Percentiles rank a stretch among this genome's conserved stretches.
phyloP scores from a whole-genome alignment of 1,140 invertebrate species.

The Gonioctena quinquepunctata region DNA sequence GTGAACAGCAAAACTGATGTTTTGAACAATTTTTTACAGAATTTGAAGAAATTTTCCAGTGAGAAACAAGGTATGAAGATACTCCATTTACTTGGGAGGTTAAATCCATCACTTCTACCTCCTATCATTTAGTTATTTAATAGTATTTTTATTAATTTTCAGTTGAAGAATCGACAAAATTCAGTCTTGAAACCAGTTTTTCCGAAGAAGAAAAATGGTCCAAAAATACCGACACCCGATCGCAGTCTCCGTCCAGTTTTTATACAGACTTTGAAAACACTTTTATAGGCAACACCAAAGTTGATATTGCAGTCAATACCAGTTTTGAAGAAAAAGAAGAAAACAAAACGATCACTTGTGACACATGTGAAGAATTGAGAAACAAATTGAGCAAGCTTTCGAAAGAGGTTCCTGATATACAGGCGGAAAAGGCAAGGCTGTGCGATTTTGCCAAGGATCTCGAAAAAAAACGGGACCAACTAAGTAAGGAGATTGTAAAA shows the following conservation, averaged over 20 bases:
- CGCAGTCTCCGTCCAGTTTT: conserved; percentile 13
- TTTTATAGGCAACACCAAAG: conserved; percentile 5
- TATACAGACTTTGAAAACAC: conserved; percentile 28
- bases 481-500: conserved; percentile 61
- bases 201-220: conserved; percentile 32
- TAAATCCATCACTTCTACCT: neutral
- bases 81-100: neutral
- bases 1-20: conserved; percentile 22
- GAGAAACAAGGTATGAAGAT: neutral
- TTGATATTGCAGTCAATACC: conserved; percentile 29
- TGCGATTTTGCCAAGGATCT: conserved; percentile 63
- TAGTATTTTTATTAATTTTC: neutral
- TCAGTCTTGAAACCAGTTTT: conserved; percentile 18
- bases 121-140: no score
- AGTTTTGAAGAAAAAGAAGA: conserved; percentile 14
- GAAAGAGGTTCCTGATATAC: conserved; percentile 69
- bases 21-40: conserved; percentile 27
- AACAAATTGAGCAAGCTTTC: conserved; percentile 67
- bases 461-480: conserved; percentile 62
- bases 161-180: neutral
- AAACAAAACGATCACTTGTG: neutral
- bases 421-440: conserved; percentile 56
- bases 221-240: conserved; percentile 9
- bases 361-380: neutral
- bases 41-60: conserved; percentile 6